Conservation (phyloP, 2,113 vertebrate genomes). For the Odontesthes bonariensis region DNA sequence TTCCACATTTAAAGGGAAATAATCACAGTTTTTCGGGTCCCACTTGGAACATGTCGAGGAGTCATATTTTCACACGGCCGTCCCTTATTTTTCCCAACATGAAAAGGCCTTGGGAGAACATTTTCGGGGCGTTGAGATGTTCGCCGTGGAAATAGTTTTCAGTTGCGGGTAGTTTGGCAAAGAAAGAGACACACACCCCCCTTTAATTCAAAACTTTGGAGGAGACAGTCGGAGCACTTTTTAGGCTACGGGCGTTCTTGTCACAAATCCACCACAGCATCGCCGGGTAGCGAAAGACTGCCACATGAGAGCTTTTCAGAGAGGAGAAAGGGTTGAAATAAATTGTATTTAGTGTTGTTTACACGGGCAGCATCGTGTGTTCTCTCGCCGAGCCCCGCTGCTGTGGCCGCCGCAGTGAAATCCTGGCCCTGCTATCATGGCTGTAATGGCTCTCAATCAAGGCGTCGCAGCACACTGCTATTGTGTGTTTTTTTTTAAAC, state of each 20-base stretch:
- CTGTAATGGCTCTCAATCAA: conserved; percentile 64
- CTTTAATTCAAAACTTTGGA: conserved; percentile 80
- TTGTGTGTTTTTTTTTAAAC: conserved; percentile 40
- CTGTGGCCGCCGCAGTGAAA: conserved; percentile 68
- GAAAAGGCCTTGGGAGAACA: conserved; percentile 46
- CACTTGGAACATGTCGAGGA: conserved; percentile 5
- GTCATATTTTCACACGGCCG: conserved; percentile 27
- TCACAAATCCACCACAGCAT: not conserved
- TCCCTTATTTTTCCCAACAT: conserved; percentile 53
- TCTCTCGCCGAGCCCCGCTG: conserved; percentile 57
- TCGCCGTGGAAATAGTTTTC: conserved; percentile 49
- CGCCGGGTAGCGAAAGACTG: too few species aligned
- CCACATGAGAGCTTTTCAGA: not conserved
- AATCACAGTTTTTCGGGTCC: conserved; percentile 26
- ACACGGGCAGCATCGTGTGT: conserved; percentile 29
- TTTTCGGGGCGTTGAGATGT: conserved; percentile 47
- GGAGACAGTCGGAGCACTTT: conserved; percentile 30
- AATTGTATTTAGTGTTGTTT: conserved; percentile 40
- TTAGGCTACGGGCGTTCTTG: not conserved
- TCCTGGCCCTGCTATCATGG: conserved; percentile 75
- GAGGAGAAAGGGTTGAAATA: conserved; percentile 15
- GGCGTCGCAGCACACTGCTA: conserved; percentile 63
- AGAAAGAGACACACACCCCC: conserved; percentile 76
- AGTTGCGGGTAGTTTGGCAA: conserved; percentile 42
- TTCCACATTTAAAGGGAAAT: conserved; percentile 78